Percentiles rank a stretch among this genome's conserved stretches.
phyloP scores from a whole-genome alignment of 2,888 invertebrate species.

The Hetaerina titia region DNA sequence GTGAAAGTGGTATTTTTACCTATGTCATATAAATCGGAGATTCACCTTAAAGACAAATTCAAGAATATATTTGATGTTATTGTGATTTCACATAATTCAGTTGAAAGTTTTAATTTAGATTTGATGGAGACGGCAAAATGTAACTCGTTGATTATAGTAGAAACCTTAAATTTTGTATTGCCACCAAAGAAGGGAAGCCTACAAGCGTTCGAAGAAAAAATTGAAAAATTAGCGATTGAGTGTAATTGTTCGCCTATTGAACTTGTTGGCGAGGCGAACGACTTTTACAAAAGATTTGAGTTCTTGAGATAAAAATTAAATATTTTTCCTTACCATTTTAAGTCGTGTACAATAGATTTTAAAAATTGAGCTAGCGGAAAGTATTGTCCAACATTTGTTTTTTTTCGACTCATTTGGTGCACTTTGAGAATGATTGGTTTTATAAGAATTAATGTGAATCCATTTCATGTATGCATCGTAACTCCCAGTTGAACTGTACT shows the following conservation, averaged over 20 bases:
- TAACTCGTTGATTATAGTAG: background rate
- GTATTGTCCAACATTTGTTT: too few species aligned
- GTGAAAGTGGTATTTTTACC: slow-evolving; percentile 18
- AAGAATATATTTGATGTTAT: background rate
- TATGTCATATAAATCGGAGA: background rate
- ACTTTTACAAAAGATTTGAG: slow-evolving; percentile 51
- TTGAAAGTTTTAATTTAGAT: background rate
- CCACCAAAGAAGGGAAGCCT: slow-evolving; percentile 9
- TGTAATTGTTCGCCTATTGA: slow-evolving; percentile 27
- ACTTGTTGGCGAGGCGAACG: background rate
- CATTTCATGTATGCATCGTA: too few species aligned
- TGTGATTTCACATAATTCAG: background rate
- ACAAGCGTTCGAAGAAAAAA: background rate
- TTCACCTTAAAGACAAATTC: slow-evolving; percentile 21
- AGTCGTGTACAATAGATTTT: background rate
- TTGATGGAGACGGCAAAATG: slow-evolving; percentile 25
- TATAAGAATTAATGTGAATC: too few species aligned
- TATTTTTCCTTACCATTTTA: background rate
- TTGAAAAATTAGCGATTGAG: slow-evolving; percentile 44
- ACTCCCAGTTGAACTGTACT: too few species aligned
- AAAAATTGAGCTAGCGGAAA: too few species aligned
- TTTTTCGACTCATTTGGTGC: too few species aligned
- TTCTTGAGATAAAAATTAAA: background rate
- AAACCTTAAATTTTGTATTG: slow-evolving; percentile 39
- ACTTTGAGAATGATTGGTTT: too few species aligned